Conservation (phyloP, 2,113 vertebrate genomes). For the Callorhinus ursinus region DNA sequence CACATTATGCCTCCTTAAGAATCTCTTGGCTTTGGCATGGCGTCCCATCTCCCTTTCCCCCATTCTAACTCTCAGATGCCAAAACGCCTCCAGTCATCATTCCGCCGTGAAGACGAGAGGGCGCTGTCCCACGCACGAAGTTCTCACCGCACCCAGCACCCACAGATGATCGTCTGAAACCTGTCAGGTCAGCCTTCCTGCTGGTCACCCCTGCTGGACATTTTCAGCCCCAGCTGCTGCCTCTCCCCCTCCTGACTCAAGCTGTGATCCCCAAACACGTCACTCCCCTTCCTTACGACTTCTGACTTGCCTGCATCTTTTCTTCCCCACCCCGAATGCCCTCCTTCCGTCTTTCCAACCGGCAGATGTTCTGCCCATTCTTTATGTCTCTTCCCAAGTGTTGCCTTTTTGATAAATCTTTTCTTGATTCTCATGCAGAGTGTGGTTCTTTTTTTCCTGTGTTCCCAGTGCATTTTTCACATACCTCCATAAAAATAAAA, state of each 20-base stretch:
- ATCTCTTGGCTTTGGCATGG: background rate
- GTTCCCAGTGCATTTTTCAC: background rate
- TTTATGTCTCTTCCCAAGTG: background rate
- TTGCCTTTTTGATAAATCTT: background rate
- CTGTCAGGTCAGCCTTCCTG: background rate
- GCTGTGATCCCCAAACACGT: background rate
- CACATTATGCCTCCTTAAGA: background rate
- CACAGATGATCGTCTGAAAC: background rate
- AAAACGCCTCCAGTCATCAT: background rate
- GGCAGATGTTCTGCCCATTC: background rate
- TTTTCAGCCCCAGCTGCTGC: background rate
- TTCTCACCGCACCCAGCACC: fast-evolving
- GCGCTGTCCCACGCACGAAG: background rate
- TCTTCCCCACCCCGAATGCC: background rate
- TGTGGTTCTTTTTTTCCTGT: background rate
- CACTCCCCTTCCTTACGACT: background rate
- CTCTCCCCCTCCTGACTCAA: background rate
- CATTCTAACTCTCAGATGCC: background rate
- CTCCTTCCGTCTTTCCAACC: background rate
- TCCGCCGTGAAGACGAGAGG: background rate
- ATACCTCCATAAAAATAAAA: background rate
- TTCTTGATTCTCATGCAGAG: background rate
- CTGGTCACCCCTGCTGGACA: background rate
- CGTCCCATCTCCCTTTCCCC: fast-evolving
- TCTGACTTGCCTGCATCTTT: background rate